Evolutionary conservation across 2,888 invertebrate species (phyloP).

Genomic region (Polylopha cassiicola): DNA sequence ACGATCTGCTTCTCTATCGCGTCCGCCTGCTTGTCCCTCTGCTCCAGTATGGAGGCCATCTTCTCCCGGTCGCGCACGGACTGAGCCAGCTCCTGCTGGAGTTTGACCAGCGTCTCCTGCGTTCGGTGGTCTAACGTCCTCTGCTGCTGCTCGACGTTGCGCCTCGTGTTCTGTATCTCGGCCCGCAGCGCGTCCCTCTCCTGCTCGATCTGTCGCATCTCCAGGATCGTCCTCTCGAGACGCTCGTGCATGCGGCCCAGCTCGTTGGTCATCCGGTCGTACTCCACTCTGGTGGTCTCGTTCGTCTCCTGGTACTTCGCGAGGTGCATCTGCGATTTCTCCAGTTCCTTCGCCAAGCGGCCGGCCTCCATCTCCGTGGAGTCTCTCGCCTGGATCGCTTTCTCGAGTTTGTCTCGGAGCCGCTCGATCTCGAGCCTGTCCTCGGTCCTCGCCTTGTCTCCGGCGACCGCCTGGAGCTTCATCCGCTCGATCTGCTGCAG

Average conservation of each 20-base stretch:
- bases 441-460: conserved; percentile 80
- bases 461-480: conserved; percentile 81
- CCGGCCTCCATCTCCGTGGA: conserved; percentile 91
- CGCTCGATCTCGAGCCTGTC: conserved; percentile 89
- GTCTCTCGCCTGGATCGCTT: conserved; percentile 88
- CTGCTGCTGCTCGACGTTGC: conserved; percentile 80
- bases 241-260: conserved; percentile 88
- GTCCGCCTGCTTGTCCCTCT: conserved; percentile 86
- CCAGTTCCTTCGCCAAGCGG: conserved; percentile 88
- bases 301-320: conserved; percentile 90
- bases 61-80: conserved; percentile 85
- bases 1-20: conserved; percentile 91
- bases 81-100: conserved; percentile 85
- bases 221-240: conserved; percentile 83
- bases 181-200: conserved; percentile 84
- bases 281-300: conserved; percentile 89
- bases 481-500: conserved; percentile 85
- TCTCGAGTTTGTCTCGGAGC: conserved; percentile 90
- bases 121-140: conserved; percentile 81
- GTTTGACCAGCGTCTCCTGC: conserved; percentile 83
- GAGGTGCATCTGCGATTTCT: conserved; percentile 90
- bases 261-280: conserved; percentile 90
- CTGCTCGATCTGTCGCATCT: conserved; percentile 83
- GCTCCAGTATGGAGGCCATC: conserved; percentile 85
- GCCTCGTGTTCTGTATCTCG: conserved; percentile 81